Evolutionary conservation across 2,797 vertebrate species (phyloP).

Genomic region (Ctenopoma multispine): DNA sequence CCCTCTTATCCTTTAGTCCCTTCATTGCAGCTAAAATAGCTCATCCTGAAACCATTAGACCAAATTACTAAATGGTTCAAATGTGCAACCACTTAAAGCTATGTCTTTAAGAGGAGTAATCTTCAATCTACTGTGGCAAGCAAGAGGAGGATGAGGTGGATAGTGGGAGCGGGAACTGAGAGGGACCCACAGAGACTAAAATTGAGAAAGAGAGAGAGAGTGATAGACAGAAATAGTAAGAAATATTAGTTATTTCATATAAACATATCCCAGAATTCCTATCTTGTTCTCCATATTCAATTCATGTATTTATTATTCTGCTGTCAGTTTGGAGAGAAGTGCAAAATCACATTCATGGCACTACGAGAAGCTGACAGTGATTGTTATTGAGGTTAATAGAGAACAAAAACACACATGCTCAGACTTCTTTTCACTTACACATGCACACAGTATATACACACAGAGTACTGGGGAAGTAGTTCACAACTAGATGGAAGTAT

Average conservation of each 20-base stretch:
- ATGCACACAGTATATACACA: constrained; percentile 1
- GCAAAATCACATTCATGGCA: constrained; percentile 21
- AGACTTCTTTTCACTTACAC: constrained; percentile 10
- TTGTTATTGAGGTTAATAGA: constrained; percentile 42
- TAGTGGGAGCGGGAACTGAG: constrained; percentile 44
- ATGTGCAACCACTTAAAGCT: constrained; percentile 84
- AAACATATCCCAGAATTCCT: constrained; percentile 39
- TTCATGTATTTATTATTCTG: constrained; percentile 45
- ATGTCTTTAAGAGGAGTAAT: constrained; percentile 82
- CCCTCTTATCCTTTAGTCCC: constrained; percentile 47
- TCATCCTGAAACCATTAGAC: constrained; percentile 85
- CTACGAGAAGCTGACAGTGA: constrained; percentile 4
- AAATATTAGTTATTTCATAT: constrained; percentile 53
- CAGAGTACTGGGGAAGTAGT: neutral
- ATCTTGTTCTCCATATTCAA: constrained; percentile 16
- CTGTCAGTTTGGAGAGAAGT: constrained; percentile 25
- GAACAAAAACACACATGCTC: constrained; percentile 24
- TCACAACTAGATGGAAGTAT: neutral
- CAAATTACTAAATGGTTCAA: constrained; percentile 85
- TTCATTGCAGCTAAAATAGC: constrained; percentile 67
- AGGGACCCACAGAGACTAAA: constrained; percentile 46
- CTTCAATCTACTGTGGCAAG: constrained; percentile 80
- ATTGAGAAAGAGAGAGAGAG: constrained; percentile 26
- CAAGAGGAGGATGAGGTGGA: constrained; percentile 66
- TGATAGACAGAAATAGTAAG: constrained; percentile 28